Percentiles rank a stretch among this genome's conserved stretches.
phyloP scores from a whole-genome alignment of 2,888 invertebrate genomes.

The Gastracanthus pulcherrimus region DNA sequence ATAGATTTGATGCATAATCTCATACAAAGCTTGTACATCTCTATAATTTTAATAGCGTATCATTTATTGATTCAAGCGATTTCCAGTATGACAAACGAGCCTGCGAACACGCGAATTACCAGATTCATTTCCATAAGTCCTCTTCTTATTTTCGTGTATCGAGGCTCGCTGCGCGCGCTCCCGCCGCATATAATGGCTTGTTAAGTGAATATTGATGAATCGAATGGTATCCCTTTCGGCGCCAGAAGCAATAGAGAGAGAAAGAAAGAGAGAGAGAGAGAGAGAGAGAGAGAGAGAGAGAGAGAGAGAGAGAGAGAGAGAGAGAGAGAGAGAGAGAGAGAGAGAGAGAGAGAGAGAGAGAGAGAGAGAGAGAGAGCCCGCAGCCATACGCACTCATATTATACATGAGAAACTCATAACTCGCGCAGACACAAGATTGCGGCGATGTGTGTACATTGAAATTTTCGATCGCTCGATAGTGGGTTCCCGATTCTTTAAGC shows the following conservation, averaged over 20 bases:
- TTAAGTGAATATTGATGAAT: slow-evolving; percentile 55
- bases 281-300: background rate
- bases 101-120: slow-evolving; percentile 46
- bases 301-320: background rate
- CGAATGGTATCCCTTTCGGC: slow-evolving; percentile 38
- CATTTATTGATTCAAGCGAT: slow-evolving; percentile 43
- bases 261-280: background rate
- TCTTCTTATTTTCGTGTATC: slow-evolving; percentile 50
- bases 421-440: background rate
- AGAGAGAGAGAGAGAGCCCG: background rate
- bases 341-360: background rate
- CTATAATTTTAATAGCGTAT: slow-evolving; percentile 42
- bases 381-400: background rate
- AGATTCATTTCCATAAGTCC: slow-evolving; percentile 43
- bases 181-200: slow-evolving; percentile 4
- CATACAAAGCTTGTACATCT: slow-evolving; percentile 20
- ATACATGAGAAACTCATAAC: slow-evolving; percentile 26
- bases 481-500: no score
- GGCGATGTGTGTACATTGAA: background rate
- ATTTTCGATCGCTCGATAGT: slow-evolving; percentile 39
- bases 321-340: background rate
- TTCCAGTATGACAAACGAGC: slow-evolving; percentile 36
- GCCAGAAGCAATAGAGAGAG: slow-evolving; percentile 2
- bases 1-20: background rate
- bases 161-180: background rate